These are phyloP conservation scores for Apis dorsata DNA, from an alignment of 1,140 invertebrate genomes.

Conservation along the genomic window DNA sequence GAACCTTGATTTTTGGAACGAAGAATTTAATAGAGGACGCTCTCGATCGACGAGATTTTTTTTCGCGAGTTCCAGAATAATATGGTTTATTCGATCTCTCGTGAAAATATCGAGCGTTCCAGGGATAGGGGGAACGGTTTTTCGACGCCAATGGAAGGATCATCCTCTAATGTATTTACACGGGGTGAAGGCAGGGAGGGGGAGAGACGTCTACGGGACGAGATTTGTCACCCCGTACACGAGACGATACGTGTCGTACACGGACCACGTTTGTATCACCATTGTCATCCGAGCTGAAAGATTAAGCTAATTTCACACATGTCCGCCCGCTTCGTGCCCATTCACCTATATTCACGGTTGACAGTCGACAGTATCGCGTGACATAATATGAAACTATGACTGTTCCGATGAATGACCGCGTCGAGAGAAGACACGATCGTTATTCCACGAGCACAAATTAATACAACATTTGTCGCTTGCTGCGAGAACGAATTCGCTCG, in stretches of 20 bases:
- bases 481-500: background rate
- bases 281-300: constrained; percentile 80
- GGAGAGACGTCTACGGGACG: constrained; percentile 71
- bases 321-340: constrained; percentile 73
- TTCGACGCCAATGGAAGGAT: constrained; percentile 76
- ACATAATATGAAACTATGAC: constrained; percentile 66
- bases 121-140: background rate
- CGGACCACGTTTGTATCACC: constrained; percentile 76
- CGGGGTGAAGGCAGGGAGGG: constrained; percentile 67
- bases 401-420: constrained; percentile 30
- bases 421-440: constrained; percentile 39
- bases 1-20: too few relatives aligned
- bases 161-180: constrained; percentile 81
- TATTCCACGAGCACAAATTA: constrained; percentile 46
- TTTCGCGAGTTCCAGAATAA: too few relatives aligned
- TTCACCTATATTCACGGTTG: constrained; percentile 35
- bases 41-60: too few relatives aligned
- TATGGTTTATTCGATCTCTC: too few relatives aligned
- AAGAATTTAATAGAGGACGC: too few relatives aligned
- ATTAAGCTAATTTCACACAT: constrained; percentile 82
- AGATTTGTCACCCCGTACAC: constrained; percentile 77
- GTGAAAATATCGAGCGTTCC: too few relatives aligned
- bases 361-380: constrained; percentile 65
- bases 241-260: constrained; percentile 74
- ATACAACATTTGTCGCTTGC: background rate